Evolutionary conservation across 2,888 invertebrate species (phyloP).

Genomic region (Zelleria hepariella): DNA sequence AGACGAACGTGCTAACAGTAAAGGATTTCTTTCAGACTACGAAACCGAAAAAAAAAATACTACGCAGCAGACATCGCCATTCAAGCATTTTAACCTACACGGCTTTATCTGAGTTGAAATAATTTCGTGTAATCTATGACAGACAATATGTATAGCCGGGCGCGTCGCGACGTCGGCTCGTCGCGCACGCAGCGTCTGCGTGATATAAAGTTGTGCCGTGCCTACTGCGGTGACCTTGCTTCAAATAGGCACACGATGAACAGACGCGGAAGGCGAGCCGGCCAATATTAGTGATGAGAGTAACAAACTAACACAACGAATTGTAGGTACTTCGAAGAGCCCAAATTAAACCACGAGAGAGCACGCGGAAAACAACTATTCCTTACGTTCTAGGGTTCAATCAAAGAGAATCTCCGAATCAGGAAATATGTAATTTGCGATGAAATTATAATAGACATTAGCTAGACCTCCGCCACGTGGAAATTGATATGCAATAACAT

Average conservation of each 20-base stretch:
- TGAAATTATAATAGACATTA: neutral
- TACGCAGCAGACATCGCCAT: constrained; percentile 31
- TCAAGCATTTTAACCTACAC: neutral
- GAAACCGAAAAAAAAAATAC: constrained; percentile 11
- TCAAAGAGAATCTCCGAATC: neutral
- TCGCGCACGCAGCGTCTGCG: constrained; percentile 28
- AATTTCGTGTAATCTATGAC: neutral
- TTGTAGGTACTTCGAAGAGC: neutral
- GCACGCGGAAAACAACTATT: no score
- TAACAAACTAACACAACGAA: neutral
- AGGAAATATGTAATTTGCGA: no score
- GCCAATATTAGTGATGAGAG: constrained; percentile 17
- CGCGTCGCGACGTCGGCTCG: neutral
- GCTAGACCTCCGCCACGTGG: constrained; percentile 6
- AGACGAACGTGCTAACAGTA: no score
- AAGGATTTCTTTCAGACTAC: no score
- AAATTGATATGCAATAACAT: neutral
- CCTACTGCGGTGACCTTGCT: constrained; percentile 34
- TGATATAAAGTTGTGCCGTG: constrained; percentile 19
- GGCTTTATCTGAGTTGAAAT: constrained; percentile 11
- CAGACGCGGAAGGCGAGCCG: constrained; percentile 33
- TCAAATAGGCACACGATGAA: constrained; percentile 25
- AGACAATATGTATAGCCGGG: no score
- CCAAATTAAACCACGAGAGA: neutral
- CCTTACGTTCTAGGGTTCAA: neutral